Evolutionary conservation across 1,140 invertebrate genomes (phyloP), one percentile per base, ranked within the genome.

Genomic region (Parapsyche elsis): DNA sequence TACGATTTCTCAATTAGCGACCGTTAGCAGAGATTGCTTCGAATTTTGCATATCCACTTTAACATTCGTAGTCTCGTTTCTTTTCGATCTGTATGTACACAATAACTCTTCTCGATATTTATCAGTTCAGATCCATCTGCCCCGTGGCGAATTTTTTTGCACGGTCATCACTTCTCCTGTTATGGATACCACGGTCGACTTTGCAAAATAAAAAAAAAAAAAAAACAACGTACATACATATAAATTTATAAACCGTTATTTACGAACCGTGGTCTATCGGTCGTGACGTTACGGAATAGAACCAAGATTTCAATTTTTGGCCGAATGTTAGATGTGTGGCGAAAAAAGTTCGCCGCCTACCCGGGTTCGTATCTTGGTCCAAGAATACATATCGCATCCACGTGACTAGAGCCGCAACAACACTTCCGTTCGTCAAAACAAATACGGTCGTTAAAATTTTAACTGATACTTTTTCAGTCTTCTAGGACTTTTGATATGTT

Each of bases 81-180:
- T 53, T 14, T 53, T 53, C 12, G 49, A 53, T 53, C 7, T 53
- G 49, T 16, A 53, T 53, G 14, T 23, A 26, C 21, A 67, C 64
- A 67, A 67, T 67, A 67, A 67, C 24, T 61, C 59, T 30, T 67
- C 21, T 67, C 23, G 64, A 26, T 67, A 67, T 67, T 67, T 67
- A 67, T 67, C 64, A 30, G 64, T 67, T 14, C 23, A 12, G 14
- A 67, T 26, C 9, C 64, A 67, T 67, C 64, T 67, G 64, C 64
- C 64, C 64, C 10, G 64, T 23, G 64, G 64, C 64, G 10, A 24
- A 67, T 4, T 67, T 67, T 53, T 67, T 67, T 67, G 64, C 24
- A 23, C 24, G 64, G 24, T 67, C 64, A 67, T 67, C 64, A 67
- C 64, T 23, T 67, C 64, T 67, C 64, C 64, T 67, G 64, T 67